Conservation (phyloP, 2,888 invertebrate genomes). For the Nomada ruficornis region DNA sequence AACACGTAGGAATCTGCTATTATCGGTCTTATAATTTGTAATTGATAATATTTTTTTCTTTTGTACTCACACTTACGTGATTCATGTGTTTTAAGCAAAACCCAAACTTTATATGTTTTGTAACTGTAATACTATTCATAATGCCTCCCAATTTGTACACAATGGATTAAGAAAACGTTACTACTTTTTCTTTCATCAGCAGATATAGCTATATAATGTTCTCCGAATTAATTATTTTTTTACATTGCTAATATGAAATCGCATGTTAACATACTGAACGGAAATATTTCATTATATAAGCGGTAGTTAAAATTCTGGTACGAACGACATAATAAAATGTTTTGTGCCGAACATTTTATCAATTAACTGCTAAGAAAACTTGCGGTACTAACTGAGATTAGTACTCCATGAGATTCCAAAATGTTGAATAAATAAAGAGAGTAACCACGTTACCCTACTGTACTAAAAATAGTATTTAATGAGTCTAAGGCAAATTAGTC, state of each 20-base stretch:
- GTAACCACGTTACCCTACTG: conserved; percentile 55
- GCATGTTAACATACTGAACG: conserved; percentile 20
- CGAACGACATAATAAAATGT: conserved; percentile 22
- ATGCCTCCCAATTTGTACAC: conserved; percentile 61
- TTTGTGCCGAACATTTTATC: conserved; percentile 14
- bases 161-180: conserved; percentile 42
- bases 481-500: conserved; percentile 55
- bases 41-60: conserved; percentile 50
- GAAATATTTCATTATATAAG: conserved; percentile 22
- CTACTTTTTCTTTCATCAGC: conserved; percentile 42
- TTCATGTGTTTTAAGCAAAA: conserved; percentile 39
- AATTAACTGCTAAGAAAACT: conserved; percentile 40
- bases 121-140: conserved; percentile 54
- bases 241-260: conserved; percentile 21
- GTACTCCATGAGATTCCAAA: conserved; percentile 57
- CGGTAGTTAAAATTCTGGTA: conserved; percentile 29
- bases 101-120: conserved; percentile 28
- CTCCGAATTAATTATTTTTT: conserved; percentile 41
- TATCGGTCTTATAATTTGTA: conserved; percentile 37
- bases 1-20: conserved; percentile 30
- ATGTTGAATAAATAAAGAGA: conserved; percentile 70
- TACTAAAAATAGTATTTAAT: conserved; percentile 71
- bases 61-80: conserved; percentile 62
- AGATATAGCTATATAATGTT: conserved; percentile 47
- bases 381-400: conserved; percentile 15